Evolutionary conservation across 2,797 vertebrate species (phyloP).

Genomic region (Sphenopsis melanotis): DNA sequence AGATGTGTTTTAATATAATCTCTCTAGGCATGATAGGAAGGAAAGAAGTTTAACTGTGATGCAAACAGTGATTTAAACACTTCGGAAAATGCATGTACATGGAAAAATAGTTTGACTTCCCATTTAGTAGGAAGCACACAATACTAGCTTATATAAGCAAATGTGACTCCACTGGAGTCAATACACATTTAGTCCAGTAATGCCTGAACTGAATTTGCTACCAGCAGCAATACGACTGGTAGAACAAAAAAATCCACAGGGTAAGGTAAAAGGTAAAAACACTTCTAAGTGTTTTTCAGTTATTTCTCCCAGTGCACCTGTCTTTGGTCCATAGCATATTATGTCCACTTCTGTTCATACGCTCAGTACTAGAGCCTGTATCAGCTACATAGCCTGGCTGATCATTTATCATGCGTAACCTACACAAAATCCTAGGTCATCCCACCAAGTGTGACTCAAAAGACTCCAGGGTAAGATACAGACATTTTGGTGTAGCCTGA

Average conservation of each 20-base stretch:
- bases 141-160: background rate
- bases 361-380: background rate
- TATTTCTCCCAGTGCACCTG: background rate
- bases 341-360: background rate
- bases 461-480: background rate
- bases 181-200: slow-evolving; percentile 1
- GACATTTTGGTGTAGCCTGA: background rate
- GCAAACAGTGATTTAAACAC: background rate
- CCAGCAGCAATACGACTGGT: background rate
- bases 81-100: background rate
- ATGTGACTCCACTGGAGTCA: background rate
- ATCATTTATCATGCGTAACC: background rate
- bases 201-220: background rate
- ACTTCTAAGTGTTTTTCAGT: background rate
- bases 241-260: background rate
- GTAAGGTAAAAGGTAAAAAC: background rate
- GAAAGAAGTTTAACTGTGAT: background rate
- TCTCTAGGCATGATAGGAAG: background rate
- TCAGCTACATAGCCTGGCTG: background rate
- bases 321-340: background rate
- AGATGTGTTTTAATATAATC: background rate
- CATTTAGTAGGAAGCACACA: background rate
- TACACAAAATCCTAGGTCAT: background rate
- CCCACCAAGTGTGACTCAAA: background rate
- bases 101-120: background rate